Evolutionary conservation across 1,140 invertebrate species (phyloP).

Genomic region (Philopotamus ludificatus): DNA sequence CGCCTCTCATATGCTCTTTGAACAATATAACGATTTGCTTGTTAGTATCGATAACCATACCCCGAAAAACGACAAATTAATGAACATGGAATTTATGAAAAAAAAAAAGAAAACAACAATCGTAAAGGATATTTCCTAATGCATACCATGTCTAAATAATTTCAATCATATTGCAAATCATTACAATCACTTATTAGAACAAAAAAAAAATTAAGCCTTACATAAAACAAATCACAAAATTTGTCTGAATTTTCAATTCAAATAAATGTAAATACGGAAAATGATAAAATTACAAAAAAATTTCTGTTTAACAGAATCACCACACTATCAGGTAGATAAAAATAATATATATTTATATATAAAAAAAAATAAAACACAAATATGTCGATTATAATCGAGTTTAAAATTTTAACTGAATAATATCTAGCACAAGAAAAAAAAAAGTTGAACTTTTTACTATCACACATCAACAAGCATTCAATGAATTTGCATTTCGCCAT

Average conservation of each 20-base stretch:
- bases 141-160: slow-evolving; percentile 40
- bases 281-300: slow-evolving; percentile 37
- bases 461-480: slow-evolving; percentile 18
- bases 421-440: slow-evolving; percentile 21
- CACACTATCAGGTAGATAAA: slow-evolving; percentile 31
- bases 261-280: slow-evolving; percentile 27
- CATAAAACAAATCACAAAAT: slow-evolving; percentile 41
- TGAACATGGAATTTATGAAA: slow-evolving; percentile 36
- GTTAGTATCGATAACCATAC: slow-evolving; percentile 40
- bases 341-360: slow-evolving; percentile 14
- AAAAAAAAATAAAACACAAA: slow-evolving; percentile 26
- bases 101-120: slow-evolving; percentile 41
- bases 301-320: slow-evolving; percentile 42
- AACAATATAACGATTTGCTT: slow-evolving; percentile 33
- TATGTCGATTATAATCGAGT: slow-evolving; percentile 10
- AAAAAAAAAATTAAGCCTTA: slow-evolving; percentile 27
- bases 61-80: slow-evolving; percentile 32
- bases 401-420: slow-evolving; percentile 19
- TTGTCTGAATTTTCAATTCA: slow-evolving; percentile 43
- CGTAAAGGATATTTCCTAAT: slow-evolving; percentile 38
- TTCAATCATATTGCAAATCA: slow-evolving; percentile 42
- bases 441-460: slow-evolving; percentile 1
- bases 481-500: slow-evolving; percentile 6
- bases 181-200: slow-evolving; percentile 37
- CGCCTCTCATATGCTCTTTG: slow-evolving; percentile 25